Base-by-base conservation (phyloP, 1,140 invertebrate species). In the Sitobion miscanthi region DNA sequence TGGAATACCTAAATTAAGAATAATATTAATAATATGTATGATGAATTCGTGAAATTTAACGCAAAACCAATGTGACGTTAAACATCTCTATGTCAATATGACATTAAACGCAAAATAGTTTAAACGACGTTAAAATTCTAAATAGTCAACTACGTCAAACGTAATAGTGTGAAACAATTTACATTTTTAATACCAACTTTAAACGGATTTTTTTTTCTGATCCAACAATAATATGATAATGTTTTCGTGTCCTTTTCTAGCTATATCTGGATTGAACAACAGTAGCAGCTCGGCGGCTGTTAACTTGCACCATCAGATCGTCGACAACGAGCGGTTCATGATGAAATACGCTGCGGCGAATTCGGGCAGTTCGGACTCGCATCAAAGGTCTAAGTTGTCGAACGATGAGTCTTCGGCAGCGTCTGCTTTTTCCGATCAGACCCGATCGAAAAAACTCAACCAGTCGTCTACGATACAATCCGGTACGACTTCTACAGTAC, bases 301-400 rank as follows among this genome's bases (percentile, higher is more conserved):
- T 17, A 57, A 90, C 38, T 45, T 90, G 14, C 89, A 90, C 2
- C 89, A 90, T 6, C 89, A 90, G 11, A 90, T 90, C 20, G 54
- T 90, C 1, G 89, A 90, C 20, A 90, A 90, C 11, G 89, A 90
- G n/a, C 9, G 89, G 23, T 90, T 90, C 23, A 90, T 90, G 89
- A 90, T 45, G 89, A 90, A 90, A 17, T 90, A 90, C 42, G 89
- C 89, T 25, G 89, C 89, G 1, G 47, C 47, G 14, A 89, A 89
- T 89, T 9, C 87, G 23, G 8, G 47, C 20, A 38, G 52, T 3
- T 30, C 35, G 23, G 89, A 90, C 1, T 62, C 54, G 1, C 38
- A 90, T 42, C 54, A 62, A 30, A 38, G 54, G 38, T 57, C 89
- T 1, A 62, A 42, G 23, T 57, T 25, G 20, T 14, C 30, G 11